Conservation (phyloP, 2,113 vertebrate species). For the Anser cygnoides region DNA sequence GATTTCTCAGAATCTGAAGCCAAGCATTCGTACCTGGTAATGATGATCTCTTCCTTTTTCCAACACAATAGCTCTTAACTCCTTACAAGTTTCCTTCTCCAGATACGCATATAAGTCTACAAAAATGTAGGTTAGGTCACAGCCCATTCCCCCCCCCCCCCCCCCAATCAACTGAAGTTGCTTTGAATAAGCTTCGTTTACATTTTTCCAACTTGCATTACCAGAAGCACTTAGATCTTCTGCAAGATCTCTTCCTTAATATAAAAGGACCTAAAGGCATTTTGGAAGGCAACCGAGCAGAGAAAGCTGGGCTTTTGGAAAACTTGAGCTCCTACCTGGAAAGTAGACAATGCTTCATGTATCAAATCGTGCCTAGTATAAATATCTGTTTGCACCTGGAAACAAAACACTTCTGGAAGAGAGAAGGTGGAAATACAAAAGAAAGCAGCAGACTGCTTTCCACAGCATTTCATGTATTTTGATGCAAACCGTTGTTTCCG, state of each 20-base stretch:
- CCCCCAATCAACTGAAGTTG: not conserved
- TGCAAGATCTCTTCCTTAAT: slow-evolving; percentile 22
- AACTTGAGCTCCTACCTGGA: not conserved
- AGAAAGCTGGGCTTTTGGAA: slow-evolving; percentile 24
- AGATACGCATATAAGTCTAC: not conserved
- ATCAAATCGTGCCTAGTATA: not conserved
- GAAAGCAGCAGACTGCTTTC: not conserved
- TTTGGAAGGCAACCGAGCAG: slow-evolving; percentile 40
- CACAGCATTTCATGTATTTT: not conserved
- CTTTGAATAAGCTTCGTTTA: slow-evolving; percentile 56
- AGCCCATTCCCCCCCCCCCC: not conserved
- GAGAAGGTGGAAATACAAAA: not conserved
- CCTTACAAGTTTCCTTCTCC: not conserved
- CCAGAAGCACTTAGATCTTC: slow-evolving; percentile 44
- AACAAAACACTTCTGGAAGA: not conserved
- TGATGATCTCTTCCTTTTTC: not conserved
- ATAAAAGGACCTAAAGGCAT: slow-evolving; percentile 26
- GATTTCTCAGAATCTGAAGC: not conserved
- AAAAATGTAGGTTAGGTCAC: slow-evolving; percentile 24
- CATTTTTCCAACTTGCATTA: slow-evolving; percentile 44
- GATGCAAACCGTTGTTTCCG: not conserved
- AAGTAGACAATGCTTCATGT: not conserved
- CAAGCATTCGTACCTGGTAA: rapidly evolving
- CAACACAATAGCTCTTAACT: not conserved
- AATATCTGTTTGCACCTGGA: not conserved